A percentile compares a stretch with the other conserved stretches of the same genome.
These are phyloP conservation scores for Misgurnus anguillicaudatus DNA, from an alignment of 2,113 vertebrate species.

Conservation along the genomic window DNA sequence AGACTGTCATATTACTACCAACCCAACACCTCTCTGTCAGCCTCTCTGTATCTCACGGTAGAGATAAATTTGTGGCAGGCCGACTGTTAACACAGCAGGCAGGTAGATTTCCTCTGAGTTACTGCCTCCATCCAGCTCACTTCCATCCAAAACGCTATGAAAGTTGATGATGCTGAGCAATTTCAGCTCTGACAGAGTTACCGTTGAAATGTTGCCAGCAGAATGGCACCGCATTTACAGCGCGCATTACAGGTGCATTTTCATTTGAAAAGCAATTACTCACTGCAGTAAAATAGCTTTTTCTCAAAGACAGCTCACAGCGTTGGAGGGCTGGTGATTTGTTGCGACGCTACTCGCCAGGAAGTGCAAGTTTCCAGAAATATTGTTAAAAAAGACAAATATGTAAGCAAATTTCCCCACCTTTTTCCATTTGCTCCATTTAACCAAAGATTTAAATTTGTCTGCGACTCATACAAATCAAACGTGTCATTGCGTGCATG, in stretches of 20 bases:
- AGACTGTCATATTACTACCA: not conserved
- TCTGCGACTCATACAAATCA: slow-evolving; percentile 1
- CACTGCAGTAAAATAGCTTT: slow-evolving; percentile 33
- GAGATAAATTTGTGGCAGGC: slow-evolving; percentile 17
- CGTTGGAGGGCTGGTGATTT: slow-evolving; percentile 29
- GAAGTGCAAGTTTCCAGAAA: slow-evolving; percentile 19
- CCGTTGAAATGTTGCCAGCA: slow-evolving; percentile 19
- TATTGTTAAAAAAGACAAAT: slow-evolving; percentile 31
- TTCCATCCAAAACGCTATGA: slow-evolving; percentile 37
- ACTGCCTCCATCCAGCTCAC: slow-evolving; percentile 21
- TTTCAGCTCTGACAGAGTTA: slow-evolving; percentile 39
- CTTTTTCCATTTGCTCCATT: slow-evolving; percentile 19
- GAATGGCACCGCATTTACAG: slow-evolving; percentile 36
- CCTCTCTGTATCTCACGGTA: not conserved
- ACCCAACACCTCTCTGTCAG: slow-evolving; percentile 6
- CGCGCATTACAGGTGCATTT: slow-evolving; percentile 36
- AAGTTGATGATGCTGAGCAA: slow-evolving; percentile 44
- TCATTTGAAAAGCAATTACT: slow-evolving; percentile 44
- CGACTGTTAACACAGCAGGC: slow-evolving; percentile 33
- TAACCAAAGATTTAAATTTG: slow-evolving; percentile 11
- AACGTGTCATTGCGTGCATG: slow-evolving; percentile 40
- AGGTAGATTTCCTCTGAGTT: slow-evolving; percentile 23
- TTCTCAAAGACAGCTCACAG: slow-evolving; percentile 7
- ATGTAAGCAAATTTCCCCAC: slow-evolving; percentile 28
- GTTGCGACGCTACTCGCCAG: slow-evolving; percentile 14